A percentile compares a stretch with the other conserved stretches of the same genome.
Evolutionary conservation across 2,888 invertebrate genomes (phyloP).

Genomic region (Xestoiulus laeticollis): DNA sequence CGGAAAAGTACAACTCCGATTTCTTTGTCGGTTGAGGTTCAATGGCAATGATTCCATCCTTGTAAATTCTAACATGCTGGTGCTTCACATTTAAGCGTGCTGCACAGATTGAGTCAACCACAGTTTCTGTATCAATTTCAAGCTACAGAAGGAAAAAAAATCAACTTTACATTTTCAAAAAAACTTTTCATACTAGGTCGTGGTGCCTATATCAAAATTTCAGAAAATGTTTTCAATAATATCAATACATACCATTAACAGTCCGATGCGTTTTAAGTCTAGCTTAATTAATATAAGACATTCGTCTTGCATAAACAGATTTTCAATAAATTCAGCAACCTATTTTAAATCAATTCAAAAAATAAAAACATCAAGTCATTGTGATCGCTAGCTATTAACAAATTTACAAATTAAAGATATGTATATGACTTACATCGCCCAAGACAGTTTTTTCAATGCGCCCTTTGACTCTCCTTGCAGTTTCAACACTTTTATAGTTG

Average conservation of each 20-base stretch:
- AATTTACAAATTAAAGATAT: background rate
- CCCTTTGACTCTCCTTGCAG: slow-evolving; percentile 90
- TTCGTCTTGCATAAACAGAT: slow-evolving; percentile 84
- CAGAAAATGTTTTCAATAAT: background rate
- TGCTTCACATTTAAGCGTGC: slow-evolving; percentile 74
- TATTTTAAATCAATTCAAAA: slow-evolving; percentile 61
- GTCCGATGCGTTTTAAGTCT: slow-evolving; percentile 84
- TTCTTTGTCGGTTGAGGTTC: slow-evolving; percentile 67
- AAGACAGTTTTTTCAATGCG: slow-evolving; percentile 94
- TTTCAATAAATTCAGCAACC: slow-evolving; percentile 89
- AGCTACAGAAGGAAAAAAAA: slow-evolving; percentile 55
- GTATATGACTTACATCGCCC: slow-evolving; percentile 73
- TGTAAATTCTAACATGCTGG: slow-evolving; percentile 73
- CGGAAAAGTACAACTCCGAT: slow-evolving; percentile 62
- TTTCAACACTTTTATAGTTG: slow-evolving; percentile 79
- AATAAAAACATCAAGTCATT: background rate
- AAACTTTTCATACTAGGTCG: background rate
- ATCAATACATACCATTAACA: slow-evolving; percentile 74
- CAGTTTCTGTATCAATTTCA: slow-evolving; percentile 73
- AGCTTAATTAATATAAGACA: slow-evolving; percentile 89
- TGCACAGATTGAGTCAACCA: slow-evolving; percentile 75
- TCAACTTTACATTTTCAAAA: background rate
- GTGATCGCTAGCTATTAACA: background rate
- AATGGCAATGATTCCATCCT: slow-evolving; percentile 77
- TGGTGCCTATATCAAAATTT: background rate